Evolutionary conservation across 2,113 vertebrate species (phyloP).

Genomic region (Parotia lawesii): DNA sequence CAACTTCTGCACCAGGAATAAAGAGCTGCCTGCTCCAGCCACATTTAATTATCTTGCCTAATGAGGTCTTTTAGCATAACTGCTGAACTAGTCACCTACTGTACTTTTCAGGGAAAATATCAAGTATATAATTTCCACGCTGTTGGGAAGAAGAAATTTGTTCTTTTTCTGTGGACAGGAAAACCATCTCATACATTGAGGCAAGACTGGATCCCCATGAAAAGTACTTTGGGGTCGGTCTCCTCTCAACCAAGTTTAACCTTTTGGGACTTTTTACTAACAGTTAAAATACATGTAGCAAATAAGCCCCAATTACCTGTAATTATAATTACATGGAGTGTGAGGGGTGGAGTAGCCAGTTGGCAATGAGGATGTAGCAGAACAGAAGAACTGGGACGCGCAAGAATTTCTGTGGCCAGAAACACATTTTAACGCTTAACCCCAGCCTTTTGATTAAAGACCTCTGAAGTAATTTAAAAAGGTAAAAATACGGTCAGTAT

Average conservation of each 20-base stretch:
- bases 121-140: background rate
- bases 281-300: background rate
- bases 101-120: background rate
- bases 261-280: background rate
- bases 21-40: background rate
- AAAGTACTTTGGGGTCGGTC: background rate
- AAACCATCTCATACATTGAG: background rate
- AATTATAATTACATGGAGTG: background rate
- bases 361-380: background rate
- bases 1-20: background rate
- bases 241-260: background rate
- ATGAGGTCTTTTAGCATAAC: conserved; percentile 12
- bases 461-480: background rate
- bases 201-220: background rate
- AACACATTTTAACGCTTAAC: background rate
- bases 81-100: conserved; percentile 14
- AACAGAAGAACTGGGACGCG: background rate
- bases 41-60: conserved; percentile 4
- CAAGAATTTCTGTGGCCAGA: background rate
- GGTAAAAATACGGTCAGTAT: background rate
- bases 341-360: background rate
- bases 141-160: background rate
- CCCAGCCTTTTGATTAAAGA: background rate
- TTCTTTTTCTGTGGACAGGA: background rate
- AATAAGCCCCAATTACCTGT: background rate